Percentiles rank a stretch among this genome's conserved stretches.
These are phyloP conservation scores for Hippocampus abdominalis DNA, from an alignment of 2,113 vertebrate genomes.

Conservation along the genomic window DNA sequence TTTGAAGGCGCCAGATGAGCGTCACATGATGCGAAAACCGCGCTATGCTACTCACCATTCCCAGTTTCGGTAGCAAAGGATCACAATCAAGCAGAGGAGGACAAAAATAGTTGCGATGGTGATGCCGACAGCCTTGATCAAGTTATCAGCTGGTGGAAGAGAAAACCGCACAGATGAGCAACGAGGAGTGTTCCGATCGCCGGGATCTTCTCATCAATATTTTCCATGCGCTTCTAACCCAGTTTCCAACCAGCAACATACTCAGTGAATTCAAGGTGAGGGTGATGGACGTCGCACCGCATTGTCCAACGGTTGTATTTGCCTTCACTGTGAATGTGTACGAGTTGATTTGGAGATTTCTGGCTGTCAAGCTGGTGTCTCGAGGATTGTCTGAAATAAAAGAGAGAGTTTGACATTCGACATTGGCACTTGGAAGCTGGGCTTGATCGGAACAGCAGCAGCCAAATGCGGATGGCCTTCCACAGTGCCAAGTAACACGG, in stretches of 20 bases:
- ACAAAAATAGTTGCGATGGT: slow-evolving; percentile 3
- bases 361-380: slow-evolving; percentile 31
- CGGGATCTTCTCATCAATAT: not conserved
- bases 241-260: slow-evolving; percentile 14
- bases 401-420: not conserved
- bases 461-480: too few species aligned
- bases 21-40: not conserved
- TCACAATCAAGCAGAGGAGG: slow-evolving; percentile 23
- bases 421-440: not conserved
- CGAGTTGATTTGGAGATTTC: slow-evolving; percentile 8
- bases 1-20: not conserved
- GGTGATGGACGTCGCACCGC: accelerated
- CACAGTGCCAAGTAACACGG: too few species aligned
- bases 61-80: slow-evolving; percentile 50
- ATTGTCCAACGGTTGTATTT: slow-evolving; percentile 47
- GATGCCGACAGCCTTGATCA: not conserved
- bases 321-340: slow-evolving; percentile 53
- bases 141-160: slow-evolving; percentile 33
- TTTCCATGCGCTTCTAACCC: not conserved
- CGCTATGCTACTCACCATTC: slow-evolving; percentile 30
- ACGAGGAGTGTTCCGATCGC: not conserved
- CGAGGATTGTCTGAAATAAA: slow-evolving; percentile 19
- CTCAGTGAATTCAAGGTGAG: slow-evolving; percentile 11
- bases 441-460: too few species aligned
- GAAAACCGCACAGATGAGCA: not conserved